Conservation (phyloP, 2,113 vertebrate species). For the cattle (Bos taurus) region ARS-UCD2.0 NC_037330.1:109217501-109218000, state of each 20-base stretch:
- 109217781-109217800: neutral
- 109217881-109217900: neutral
- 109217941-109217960: no score
- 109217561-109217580: neutral
- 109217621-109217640: neutral
- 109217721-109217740: neutral
- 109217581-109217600: neutral
- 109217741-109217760: neutral
- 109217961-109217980: neutral
- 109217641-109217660: neutral
- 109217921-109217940: neutral
- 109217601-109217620: neutral
- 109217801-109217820: neutral
- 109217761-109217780: neutral
- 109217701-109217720: neutral
- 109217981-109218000: neutral
- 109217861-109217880: constrained; percentile 13
- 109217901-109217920: neutral
- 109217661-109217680: neutral
- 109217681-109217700: neutral
- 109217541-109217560: neutral
- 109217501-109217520: neutral
- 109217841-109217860: neutral
- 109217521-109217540: neutral
- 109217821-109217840: neutral